Evolutionary conservation across 2,113 vertebrate species (phyloP), one percentile per base, ranked within the genome.

Genomic region (Otolemur garnettii): DNA sequence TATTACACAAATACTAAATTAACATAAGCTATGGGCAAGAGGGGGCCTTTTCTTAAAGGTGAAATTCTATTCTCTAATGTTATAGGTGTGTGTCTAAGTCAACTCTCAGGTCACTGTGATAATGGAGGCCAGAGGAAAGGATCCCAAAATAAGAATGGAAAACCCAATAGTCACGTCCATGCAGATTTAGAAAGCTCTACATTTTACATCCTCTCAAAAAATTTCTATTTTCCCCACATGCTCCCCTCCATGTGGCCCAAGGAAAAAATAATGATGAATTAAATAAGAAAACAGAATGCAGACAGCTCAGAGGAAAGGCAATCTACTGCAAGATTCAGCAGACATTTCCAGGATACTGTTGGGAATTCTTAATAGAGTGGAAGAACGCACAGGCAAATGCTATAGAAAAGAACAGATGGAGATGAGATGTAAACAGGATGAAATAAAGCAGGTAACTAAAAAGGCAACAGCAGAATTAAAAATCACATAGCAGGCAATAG

Each of bases 201-300:
- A 35, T 30, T 87, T 55, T 14, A 81, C 62, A 79, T 85, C n/a
- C 24, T 77, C 33, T 71, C 26, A 83, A 18, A 87, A 79, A 88
- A 68, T 33, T 22, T 84, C 1, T 26, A 38, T 14, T 66, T 90
- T 55, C 57, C 74, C 33, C 42, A 35, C 42, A 59, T 1, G 30
- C 12, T 42, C 33, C 62, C 21, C 2, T 79, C 11, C 8, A 57
- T 17, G 30, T 5, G 7, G 30, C 11, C 53, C 24, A 35, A 81
- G 60, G 33, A 28, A 57, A 68, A 77, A 78, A n/a, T 50, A 17
- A 85, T 4, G 30, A 90, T 14, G 62, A 78, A 69, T 14, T 93
- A 81, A 83, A 24, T 10, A 60, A 92, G 57, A 59, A 82, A 92
- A 83, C 11, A 69, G 14, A 21, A 74, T 0, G 18, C 17, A 80